Base-by-base conservation (phyloP, 2,113 vertebrate genomes). In the Lagopus leucura region DNA sequence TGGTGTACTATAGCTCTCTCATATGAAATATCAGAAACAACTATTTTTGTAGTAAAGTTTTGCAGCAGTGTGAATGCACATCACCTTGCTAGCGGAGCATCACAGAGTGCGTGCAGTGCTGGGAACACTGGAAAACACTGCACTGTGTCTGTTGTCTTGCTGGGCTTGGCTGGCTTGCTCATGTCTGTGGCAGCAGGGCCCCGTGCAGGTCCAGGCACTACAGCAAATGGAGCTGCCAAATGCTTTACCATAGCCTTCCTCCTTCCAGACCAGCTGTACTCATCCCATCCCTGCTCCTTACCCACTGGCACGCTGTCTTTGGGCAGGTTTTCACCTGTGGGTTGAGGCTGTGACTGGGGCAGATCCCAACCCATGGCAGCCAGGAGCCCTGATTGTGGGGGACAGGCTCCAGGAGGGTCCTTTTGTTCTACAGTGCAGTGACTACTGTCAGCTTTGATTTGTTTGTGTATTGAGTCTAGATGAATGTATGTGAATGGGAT, bases 61-160 rank as follows among this genome's bases (percentile, higher is more conserved):
- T 90, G 34, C 61, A 88, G 60, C 18, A 13, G 6, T 47, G 34
- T 36, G 48, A 48, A 70, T 67, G 47, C 42, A 4, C 43, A 4
- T n/a, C 2, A 25, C 17, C 45, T 92, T 67, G 28, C 63, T 60
- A 7, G 60, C 32, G 55, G 52, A 65, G 43, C 13, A 19, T 6
- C 0, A 1, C 0, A 1, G 70, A 24, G 34, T n/a, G 0, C 0
- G 73, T n/a, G n/a, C 17, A 21, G 75, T 75, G 45, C 34, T 86
- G 81, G 43, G 63, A 91, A 40, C 34, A 5, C 0, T 50, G 66
- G 67, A 11, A 57, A 89, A 61, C 47, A 28, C 42, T 27, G 74
- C 74, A 74, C 76, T 63, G 91, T 91, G 38, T 34, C 32, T 6
- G 0, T 80, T 32, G 72, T 64, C 52, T 57, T 72, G 71, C 66